Conservation (phyloP, 2,888 invertebrate species). For the Chaetogeoica ovagalla region DNA sequence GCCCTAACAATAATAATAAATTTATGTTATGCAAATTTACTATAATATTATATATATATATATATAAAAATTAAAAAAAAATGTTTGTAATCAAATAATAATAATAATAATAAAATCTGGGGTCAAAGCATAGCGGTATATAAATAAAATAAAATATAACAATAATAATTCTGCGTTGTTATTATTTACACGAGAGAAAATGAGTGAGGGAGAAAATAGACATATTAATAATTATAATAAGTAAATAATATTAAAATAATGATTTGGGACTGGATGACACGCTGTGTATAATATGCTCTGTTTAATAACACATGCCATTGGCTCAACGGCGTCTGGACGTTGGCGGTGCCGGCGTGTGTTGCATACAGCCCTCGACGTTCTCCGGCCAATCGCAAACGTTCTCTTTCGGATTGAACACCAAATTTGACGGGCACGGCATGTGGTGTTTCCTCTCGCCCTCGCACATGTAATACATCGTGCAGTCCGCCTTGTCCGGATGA, state of each 20-base stretch:
- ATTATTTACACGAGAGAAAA: conserved; percentile 49
- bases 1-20: too few species aligned
- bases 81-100: background rate
- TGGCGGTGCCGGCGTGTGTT: conserved; percentile 71
- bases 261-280: conserved; percentile 49
- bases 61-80: too few species aligned
- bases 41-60: conserved; percentile 12
- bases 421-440: conserved; percentile 91
- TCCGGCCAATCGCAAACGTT: conserved; percentile 97
- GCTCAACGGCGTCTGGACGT: conserved; percentile 55
- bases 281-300: too few species aligned
- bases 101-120: conserved; percentile 32
- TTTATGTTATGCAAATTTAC: background rate
- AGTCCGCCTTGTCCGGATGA: conserved; percentile 86
- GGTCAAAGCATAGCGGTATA: conserved; percentile 29
- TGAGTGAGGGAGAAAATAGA: background rate
- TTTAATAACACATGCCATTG: too few species aligned
- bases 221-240: conserved; percentile 18
- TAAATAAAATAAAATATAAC: conserved; percentile 47
- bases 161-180: conserved; percentile 33
- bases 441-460: conserved; percentile 93
- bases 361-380: conserved; percentile 84
- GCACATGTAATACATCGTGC: conserved; percentile 94
- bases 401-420: conserved; percentile 89
- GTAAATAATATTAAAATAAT: conserved; percentile 1